Evolutionary conservation across 2,888 invertebrate genomes (phyloP), one percentile per base, ranked within the genome.

Genomic region (Conistra vaccinii): DNA sequence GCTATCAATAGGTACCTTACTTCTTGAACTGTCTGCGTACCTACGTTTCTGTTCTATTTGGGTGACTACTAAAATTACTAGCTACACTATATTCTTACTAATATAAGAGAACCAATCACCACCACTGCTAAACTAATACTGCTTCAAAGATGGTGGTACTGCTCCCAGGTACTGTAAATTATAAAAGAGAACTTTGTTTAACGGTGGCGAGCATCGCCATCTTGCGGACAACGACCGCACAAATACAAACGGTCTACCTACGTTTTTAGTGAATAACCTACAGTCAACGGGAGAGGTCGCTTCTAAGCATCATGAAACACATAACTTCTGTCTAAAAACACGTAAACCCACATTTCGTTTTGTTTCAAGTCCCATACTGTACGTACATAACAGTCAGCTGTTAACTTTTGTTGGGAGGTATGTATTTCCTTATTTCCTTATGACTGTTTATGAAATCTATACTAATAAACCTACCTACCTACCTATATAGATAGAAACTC

Each of bases 141-240:
- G n/a, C n/a, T n/a, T n/a, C n/a, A n/a, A n/a, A n/a, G n/a, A n/a
- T n/a, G n/a, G n/a, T n/a, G n/a, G n/a, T n/a, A n/a, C n/a, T n/a
- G n/a, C n/a, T n/a, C n/a, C n/a, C n/a, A n/a, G n/a, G n/a, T n/a
- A n/a, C n/a, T n/a, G n/a, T n/a, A n/a, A n/a, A n/a, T n/a, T 70
- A 12, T 17, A 39, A 51, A 35, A 48, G 17, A 42, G 0, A 26
- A 42, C 4, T 26, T 23, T 39, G 29, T 71, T 32, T 10, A 12
- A 6, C 7, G 0, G 2, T 9, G 14, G 17, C 10, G 10, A 55
- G 32, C 17, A 80, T 23, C 29, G 77, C 61, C 78, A 80, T 77
- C 80, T 80, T 26, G 23, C 32, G 26, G 14, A 10, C 2, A 69
- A 3, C 3, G 12, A 14, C 2, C 17, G 26, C 3, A 62, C 29